Conservation (phyloP, 2,888 invertebrate species). For the Aleiodes leptofemur region DNA sequence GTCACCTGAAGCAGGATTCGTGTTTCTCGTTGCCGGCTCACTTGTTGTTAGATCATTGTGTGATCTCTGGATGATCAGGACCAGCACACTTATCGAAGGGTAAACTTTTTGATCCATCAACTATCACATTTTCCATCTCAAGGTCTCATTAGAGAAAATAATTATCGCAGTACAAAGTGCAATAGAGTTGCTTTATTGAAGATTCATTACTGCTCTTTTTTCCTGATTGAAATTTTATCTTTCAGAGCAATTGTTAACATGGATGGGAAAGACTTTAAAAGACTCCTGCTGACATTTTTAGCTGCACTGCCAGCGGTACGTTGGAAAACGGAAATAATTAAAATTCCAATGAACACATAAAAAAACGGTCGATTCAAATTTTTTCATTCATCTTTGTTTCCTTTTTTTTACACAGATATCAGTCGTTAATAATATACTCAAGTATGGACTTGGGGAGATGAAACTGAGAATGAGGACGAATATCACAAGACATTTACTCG, state of each 20-base stretch:
- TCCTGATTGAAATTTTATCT: conserved; percentile 59
- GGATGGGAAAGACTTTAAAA: conserved; percentile 86
- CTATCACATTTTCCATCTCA: no score
- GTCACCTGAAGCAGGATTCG: conserved; percentile 85
- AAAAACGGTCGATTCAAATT: conserved; percentile 25
- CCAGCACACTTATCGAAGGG: conserved; percentile 95
- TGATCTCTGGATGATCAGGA: conserved; percentile 98
- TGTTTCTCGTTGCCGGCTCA: conserved; percentile 86
- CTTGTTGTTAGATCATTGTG: conserved; percentile 93
- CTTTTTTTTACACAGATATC: conserved; percentile 84
- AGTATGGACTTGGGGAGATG: conserved; percentile 95
- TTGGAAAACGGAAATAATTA: conserved; percentile 51
- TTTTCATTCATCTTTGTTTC: conserved; percentile 46
- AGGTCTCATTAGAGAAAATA: no score
- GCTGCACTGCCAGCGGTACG: conserved; percentile 91
- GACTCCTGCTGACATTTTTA: conserved; percentile 85
- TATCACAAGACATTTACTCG: conserved; percentile 90
- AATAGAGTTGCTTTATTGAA: no score
- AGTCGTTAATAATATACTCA: conserved; percentile 93
- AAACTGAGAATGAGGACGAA: conserved; percentile 94
- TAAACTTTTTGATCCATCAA: conserved; percentile 63
- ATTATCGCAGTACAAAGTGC: neutral
- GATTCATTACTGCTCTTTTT: conserved; percentile 30
- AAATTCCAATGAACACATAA: conserved; percentile 40
- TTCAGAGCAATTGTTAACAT: conserved; percentile 94